Evolutionary conservation across 2,113 vertebrate genomes (phyloP).

Genomic region (Psettodes erumei): DNA sequence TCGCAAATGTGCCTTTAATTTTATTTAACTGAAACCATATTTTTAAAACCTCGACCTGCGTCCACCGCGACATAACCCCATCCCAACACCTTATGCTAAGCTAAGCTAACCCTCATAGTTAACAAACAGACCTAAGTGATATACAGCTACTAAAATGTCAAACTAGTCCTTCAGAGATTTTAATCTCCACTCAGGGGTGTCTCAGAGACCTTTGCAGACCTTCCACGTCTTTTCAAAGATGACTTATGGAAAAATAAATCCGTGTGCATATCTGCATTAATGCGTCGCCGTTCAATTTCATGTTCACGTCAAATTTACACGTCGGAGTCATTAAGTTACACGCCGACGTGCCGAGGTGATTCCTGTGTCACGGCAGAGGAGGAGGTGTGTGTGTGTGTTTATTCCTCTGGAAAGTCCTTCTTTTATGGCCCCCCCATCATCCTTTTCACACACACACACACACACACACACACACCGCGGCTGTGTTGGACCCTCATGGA

Average conservation of each 20-base stretch:
- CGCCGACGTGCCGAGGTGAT: background rate
- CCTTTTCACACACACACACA: background rate
- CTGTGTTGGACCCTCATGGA: conserved; percentile 89
- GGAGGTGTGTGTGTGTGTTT: too few species aligned
- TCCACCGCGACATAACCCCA: too few species aligned
- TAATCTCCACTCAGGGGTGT: too few species aligned
- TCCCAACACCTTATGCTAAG: conserved; percentile 9
- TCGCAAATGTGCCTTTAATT: too few species aligned
- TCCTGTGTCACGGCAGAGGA: background rate
- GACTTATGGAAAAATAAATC: background rate
- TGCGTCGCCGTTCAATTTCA: background rate
- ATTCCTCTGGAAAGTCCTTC: background rate
- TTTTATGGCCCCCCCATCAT: background rate
- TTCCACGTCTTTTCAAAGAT: background rate
- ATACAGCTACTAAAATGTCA: background rate
- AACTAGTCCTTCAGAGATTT: background rate
- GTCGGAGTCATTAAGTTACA: background rate
- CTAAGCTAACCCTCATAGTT: conserved; percentile 6
- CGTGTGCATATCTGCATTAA: background rate
- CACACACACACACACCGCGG: conserved; percentile 52
- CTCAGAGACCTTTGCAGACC: background rate
- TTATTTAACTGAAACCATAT: too few species aligned
- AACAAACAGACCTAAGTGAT: background rate
- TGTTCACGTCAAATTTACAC: conserved; percentile 1
- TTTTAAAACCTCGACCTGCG: too few species aligned